These are phyloP conservation scores for Choloepus didactylus DNA, from an alignment of 2,797 vertebrate genomes.

Conservation along the genomic window DNA sequence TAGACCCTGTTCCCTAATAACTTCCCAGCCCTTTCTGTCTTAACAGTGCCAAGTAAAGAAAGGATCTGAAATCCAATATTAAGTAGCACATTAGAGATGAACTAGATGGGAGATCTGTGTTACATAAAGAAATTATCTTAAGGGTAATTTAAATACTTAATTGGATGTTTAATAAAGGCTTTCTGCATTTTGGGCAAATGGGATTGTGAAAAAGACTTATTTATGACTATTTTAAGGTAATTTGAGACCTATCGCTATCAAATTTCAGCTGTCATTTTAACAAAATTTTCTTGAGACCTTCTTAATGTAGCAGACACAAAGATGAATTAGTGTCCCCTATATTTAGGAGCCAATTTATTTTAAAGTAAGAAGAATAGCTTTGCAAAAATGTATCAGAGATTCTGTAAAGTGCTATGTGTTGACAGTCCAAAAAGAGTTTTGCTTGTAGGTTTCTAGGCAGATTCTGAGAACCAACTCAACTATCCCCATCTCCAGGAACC, in stretches of 20 bases:
- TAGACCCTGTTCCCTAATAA: neutral
- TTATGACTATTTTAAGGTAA: neutral
- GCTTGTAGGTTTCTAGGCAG: neutral
- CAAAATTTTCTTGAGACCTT: constrained; percentile 1
- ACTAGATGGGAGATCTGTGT: neutral
- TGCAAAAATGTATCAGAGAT: neutral
- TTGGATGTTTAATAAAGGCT: neutral
- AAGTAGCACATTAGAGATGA: neutral
- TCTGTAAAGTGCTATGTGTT: neutral
- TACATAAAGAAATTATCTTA: neutral
- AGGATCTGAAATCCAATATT: constrained; percentile 11
- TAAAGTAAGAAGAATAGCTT: neutral
- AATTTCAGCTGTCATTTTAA: neutral
- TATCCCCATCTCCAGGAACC: neutral
- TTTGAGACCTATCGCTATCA: neutral
- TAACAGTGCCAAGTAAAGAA: neutral
- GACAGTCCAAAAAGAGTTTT: neutral
- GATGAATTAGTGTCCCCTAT: neutral
- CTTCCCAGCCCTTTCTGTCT: neutral
- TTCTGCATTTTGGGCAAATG: neutral
- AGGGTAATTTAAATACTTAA: constrained; percentile 46
- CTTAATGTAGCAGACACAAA: neutral
- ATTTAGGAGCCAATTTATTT: constrained; percentile 4
- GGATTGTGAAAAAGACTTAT: neutral
- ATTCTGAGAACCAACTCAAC: neutral